Evolutionary conservation across 2,113 vertebrate species (phyloP), one percentile per base, ranked within the genome.

Genomic region (Ochotona princeps): DNA sequence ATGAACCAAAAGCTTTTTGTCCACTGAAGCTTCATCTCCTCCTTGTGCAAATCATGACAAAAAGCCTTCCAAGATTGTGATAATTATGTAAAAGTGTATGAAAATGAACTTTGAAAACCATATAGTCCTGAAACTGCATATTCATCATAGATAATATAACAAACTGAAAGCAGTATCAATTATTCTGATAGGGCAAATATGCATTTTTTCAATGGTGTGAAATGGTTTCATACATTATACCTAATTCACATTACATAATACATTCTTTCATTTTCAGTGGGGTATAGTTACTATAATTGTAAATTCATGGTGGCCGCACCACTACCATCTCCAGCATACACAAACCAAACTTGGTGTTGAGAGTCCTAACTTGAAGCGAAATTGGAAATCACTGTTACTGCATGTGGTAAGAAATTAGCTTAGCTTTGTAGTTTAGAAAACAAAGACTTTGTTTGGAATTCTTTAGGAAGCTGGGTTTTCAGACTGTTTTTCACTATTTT

Each of bases 361-460:
- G 14, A n/a, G 17, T 85, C 51, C 69, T 75, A 82, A 2, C 1
- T 51, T 83, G 28, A 81, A 65, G 63, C 49, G 94, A 82, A 83
- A 85, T 72, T 83, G 79, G 35, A 93, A 94, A 96, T 82, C 26
- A 70, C 35, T 51, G 21, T 65, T 72, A 54, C 21, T 66, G 26
- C 75, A 76, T 72, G 87, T 82, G n/a, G n/a, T 61, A 44, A 94
- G 49, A 95, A 79, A 90, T 75, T 75, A 89, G 84, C 57, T 94
- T 82, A 47, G 82, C 74, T 90, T 94, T 93, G 20, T 73, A 87
- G 57, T 76, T 75, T 85, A 82, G 75, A 91, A 92, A 94, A 82
- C 67, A 94, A 94, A 85, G 61, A 73, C 51, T 95, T 94, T 87
- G 72, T 82, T 89, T 81, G 14, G 30, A 57, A 88, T 92, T 90